Conservation (phyloP, 1,140 invertebrate genomes). For the Euwallacea similis region DNA sequence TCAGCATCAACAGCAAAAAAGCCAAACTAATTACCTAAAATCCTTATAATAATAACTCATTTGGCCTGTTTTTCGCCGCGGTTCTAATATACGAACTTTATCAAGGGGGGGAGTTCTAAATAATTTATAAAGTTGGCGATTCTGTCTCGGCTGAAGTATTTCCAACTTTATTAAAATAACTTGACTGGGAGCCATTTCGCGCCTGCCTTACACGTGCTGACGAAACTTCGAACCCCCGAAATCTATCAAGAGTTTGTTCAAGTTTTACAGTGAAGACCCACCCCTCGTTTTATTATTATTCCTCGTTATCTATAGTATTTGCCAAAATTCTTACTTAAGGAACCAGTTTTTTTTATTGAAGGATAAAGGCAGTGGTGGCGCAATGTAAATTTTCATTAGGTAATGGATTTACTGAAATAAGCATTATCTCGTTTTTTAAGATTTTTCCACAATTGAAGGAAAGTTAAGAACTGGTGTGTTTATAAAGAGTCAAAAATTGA, state of each 20-base stretch:
- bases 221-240: constrained; percentile 19
- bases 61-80: too few relatives aligned
- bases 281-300: constrained; percentile 20
- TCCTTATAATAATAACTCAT: too few relatives aligned
- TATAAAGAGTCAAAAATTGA: too few relatives aligned
- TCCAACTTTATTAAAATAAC: constrained; percentile 22
- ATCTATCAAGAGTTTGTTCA: constrained; percentile 23
- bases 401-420: too few relatives aligned
- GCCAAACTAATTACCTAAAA: too few relatives aligned
- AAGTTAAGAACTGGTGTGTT: too few relatives aligned
- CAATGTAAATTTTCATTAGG: too few relatives aligned
- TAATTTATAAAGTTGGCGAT: constrained; percentile 17
- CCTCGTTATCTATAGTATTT: constrained; percentile 19
- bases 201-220: constrained; percentile 24
- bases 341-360: too few relatives aligned
- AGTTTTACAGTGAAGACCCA: constrained; percentile 13
- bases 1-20: too few relatives aligned
- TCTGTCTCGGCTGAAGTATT: constrained; percentile 12
- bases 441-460: too few relatives aligned
- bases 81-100: constrained; percentile 7
- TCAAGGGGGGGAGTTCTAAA: constrained; percentile 5
- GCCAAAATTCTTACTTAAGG: neutral
- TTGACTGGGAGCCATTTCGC: constrained; percentile 7
- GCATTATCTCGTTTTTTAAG: too few relatives aligned
- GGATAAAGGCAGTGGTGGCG: too few relatives aligned